These are phyloP conservation scores for Astreopora myriophthalma DNA, from an alignment of 64 coral and sea anemone species.

Conservation along the genomic window DNA sequence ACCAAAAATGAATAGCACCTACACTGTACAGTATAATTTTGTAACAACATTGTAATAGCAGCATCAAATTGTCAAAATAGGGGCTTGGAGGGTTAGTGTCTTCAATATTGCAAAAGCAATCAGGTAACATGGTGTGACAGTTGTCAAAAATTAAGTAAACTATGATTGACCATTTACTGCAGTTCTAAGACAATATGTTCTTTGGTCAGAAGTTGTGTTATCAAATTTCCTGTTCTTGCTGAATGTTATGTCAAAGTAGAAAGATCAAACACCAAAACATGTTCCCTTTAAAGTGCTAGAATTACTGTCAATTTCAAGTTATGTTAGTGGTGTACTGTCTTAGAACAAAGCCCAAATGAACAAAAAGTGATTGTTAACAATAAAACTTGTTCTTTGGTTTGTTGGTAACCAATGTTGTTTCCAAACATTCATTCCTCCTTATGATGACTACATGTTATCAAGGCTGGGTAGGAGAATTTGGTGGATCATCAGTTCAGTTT, in stretches of 20 bases:
- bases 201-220: constrained; percentile 17
- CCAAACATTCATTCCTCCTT: constrained; percentile 4
- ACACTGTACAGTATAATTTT: constrained; percentile 13
- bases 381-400: background rate
- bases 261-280: constrained; percentile 13
- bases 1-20: constrained; percentile 17
- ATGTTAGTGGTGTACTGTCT: constrained; percentile 17
- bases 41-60: background rate
- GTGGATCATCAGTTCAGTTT: constrained; percentile 13
- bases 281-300: constrained; percentile 3
- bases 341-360: constrained; percentile 13
- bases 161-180: constrained; percentile 8
- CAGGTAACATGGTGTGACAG: background rate
- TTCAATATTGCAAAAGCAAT: constrained; percentile 14
- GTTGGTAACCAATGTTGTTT: constrained; percentile 5
- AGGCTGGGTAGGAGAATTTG: background rate
- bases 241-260: constrained; percentile 7
- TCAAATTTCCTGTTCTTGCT: constrained; percentile 12
- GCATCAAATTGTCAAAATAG: constrained; percentile 9
- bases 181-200: background rate
- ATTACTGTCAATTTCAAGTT: constrained; percentile 5
- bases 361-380: background rate
- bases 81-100: constrained; percentile 1
- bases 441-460: constrained; percentile 3
- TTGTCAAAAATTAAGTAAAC: constrained; percentile 14